Percentiles rank a stretch among this genome's conserved stretches.
phyloP scores from a whole-genome alignment of 2,113 vertebrate species.

The Pluvianellus socialis region DNA sequence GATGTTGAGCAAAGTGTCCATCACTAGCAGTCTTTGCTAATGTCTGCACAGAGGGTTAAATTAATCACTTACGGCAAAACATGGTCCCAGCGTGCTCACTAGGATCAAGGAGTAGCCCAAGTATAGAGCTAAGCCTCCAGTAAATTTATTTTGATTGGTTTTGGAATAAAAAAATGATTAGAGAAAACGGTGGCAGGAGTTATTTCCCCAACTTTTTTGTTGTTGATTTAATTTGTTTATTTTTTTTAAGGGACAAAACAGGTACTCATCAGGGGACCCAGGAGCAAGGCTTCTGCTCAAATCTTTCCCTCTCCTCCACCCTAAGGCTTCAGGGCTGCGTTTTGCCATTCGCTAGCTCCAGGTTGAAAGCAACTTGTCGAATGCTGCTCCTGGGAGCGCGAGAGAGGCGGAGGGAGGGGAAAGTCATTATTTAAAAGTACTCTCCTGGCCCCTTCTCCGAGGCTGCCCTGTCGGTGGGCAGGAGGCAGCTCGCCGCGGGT shows the following conservation, averaged over 20 bases:
- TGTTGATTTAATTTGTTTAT: accelerated
- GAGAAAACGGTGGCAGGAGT: accelerated
- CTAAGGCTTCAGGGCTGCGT: not conserved
- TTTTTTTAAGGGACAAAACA: not conserved
- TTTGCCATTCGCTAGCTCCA: not conserved
- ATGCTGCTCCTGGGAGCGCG: accelerated
- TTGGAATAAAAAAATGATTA: not conserved
- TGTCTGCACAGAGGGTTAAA: not conserved
- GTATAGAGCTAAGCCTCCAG: not conserved
- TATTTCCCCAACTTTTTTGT: not conserved
- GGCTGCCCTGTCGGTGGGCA: not conserved
- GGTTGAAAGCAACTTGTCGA: accelerated
- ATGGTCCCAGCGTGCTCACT: not conserved
- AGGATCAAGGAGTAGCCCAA: not conserved
- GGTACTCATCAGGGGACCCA: not conserved
- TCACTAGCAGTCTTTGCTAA: too few species aligned
- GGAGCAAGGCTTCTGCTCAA: not conserved
- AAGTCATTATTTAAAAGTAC: not conserved
- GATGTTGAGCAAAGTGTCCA: accelerated
- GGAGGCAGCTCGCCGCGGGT: not conserved
- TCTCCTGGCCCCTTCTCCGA: not conserved
- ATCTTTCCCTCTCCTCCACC: not conserved
- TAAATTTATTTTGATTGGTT: not conserved
- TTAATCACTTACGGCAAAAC: accelerated
- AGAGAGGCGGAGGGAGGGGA: not conserved